A percentile compares a stretch with the other conserved stretches of the same genome.
These are phyloP conservation scores for Idaea biselata DNA, from an alignment of 2,888 invertebrate species.

Conservation along the genomic window DNA sequence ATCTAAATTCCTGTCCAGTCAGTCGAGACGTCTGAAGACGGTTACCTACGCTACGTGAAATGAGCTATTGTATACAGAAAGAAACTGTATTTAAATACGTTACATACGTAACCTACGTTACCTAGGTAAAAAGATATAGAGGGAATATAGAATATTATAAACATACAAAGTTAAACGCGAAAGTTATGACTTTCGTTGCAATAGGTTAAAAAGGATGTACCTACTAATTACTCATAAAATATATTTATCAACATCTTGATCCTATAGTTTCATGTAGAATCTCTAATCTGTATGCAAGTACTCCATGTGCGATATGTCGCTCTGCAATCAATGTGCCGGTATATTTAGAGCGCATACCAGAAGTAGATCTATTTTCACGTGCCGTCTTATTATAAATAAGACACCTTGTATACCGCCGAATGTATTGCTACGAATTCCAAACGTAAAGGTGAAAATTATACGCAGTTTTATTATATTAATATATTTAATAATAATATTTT, in stretches of 20 bases:
- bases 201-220: too few species aligned
- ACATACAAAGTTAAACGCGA: too few species aligned
- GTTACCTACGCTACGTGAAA: not conserved
- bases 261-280: too few species aligned
- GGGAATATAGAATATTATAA: too few species aligned
- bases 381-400: conserved; percentile 1
- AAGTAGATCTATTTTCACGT: not conserved
- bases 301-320: not conserved
- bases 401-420: not conserved
- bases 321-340: not conserved
- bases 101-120: not conserved
- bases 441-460: not conserved
- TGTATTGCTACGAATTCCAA: not conserved
- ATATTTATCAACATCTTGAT: too few species aligned
- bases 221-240: too few species aligned
- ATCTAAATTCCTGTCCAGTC: not conserved
- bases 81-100: not conserved
- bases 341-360: not conserved
- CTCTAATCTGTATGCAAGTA: not conserved
- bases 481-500: too few species aligned
- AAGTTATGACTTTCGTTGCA: too few species aligned
- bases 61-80: not conserved
- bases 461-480: not conserved
- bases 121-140: too few species aligned
- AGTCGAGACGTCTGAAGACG: not conserved